Percentiles rank a stretch among this genome's conserved stretches.
phyloP scores from a whole-genome alignment of 2,888 invertebrate species.

The Melieria crassipennis region DNA sequence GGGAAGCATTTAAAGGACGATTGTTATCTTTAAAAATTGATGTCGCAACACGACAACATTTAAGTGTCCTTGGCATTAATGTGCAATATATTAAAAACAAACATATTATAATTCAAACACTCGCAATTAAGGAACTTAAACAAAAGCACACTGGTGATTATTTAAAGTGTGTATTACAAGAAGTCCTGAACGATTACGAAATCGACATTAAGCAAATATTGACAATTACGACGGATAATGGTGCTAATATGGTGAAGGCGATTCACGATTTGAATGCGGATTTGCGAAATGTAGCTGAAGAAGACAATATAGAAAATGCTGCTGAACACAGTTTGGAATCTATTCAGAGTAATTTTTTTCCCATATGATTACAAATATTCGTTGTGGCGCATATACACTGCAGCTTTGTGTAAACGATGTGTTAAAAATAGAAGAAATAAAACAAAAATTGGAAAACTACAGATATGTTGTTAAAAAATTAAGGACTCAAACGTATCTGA shows the following conservation, averaged over 20 bases:
- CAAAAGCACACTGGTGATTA: not conserved
- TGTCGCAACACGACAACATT: too few species aligned
- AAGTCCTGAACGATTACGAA: constrained; percentile 27
- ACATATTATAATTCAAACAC: too few species aligned
- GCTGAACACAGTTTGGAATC: constrained; percentile 7
- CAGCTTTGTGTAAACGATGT: constrained; percentile 34
- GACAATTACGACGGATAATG: constrained; percentile 38
- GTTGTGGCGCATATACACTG: too few species aligned
- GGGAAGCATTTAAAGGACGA: too few species aligned
- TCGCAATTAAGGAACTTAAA: too few species aligned
- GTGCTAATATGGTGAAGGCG: constrained; percentile 32
- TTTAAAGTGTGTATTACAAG: constrained; percentile 20
- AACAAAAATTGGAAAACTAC: constrained; percentile 22
- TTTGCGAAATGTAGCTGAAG: constrained; percentile 16
- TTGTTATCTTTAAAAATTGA: too few species aligned
- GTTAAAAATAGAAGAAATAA: constrained; percentile 14
- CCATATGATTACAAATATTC: constrained; percentile 27
- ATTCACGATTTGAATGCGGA: constrained; percentile 30
- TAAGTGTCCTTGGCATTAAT: too few species aligned
- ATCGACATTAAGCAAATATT: constrained; percentile 36
- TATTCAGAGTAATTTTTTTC: constrained; percentile 15
- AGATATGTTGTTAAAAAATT: constrained; percentile 30
- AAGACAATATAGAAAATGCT: not conserved
- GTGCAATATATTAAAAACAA: too few species aligned
- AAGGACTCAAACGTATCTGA: constrained; percentile 29